These are phyloP conservation scores for Rhombomys opimus DNA, from an alignment of 2,113 vertebrate genomes.

Conservation along the genomic window DNA sequence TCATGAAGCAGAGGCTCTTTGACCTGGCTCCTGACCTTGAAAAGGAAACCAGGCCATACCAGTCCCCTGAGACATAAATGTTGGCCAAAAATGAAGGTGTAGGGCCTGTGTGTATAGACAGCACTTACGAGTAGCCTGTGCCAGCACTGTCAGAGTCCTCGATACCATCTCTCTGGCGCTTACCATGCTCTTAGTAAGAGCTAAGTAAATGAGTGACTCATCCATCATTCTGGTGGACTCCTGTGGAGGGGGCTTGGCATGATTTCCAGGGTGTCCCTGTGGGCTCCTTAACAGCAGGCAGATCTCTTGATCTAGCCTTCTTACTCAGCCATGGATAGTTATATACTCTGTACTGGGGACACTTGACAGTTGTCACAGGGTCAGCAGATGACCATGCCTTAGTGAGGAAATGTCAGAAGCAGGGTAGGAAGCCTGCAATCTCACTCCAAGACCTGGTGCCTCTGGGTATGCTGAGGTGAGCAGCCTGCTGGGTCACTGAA, in stretches of 20 bases:
- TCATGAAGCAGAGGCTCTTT: neutral
- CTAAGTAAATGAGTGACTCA: neutral
- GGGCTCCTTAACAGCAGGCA: neutral
- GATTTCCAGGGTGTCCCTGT: neutral
- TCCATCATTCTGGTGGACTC: accelerated
- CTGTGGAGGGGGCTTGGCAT: neutral
- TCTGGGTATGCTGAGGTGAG: neutral
- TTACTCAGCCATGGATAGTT: accelerated
- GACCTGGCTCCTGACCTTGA: neutral
- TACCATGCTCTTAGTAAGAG: neutral
- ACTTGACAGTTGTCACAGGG: accelerated
- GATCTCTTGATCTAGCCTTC: neutral
- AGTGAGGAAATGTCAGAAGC: neutral
- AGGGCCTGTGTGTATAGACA: neutral
- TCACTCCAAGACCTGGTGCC: too few relatives aligned
- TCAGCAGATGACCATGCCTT: neutral
- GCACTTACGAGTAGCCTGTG: neutral
- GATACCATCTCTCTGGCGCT: neutral
- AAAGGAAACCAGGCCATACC: neutral
- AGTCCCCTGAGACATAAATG: accelerated
- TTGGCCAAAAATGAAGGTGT: neutral
- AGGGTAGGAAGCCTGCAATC: neutral
- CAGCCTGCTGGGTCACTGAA: accelerated
- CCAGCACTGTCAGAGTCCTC: accelerated
- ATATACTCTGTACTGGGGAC: neutral